These are phyloP conservation scores for Leuciscus idus DNA, from an alignment of 2,113 vertebrate genomes.

Conservation along the genomic window DNA sequence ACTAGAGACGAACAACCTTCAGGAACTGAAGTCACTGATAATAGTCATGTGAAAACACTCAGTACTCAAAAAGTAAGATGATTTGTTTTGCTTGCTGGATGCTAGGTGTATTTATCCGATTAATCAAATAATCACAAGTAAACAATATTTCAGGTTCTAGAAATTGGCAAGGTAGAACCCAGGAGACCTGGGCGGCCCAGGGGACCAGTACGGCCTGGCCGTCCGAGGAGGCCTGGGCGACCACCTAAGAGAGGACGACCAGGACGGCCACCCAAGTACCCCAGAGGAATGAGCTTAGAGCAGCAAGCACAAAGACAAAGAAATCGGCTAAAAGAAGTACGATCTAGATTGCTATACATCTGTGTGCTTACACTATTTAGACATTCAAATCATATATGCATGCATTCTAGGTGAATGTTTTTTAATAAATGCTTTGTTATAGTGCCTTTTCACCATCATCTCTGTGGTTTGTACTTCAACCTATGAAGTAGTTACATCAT, in stretches of 20 bases:
- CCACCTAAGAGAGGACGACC: slow-evolving; percentile 70
- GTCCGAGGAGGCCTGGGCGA: slow-evolving; percentile 66
- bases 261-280: slow-evolving; percentile 69
- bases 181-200: slow-evolving; percentile 62
- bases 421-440: too few species aligned
- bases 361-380: background rate
- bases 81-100: background rate
- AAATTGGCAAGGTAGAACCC: slow-evolving; percentile 37
- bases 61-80: slow-evolving; percentile 47
- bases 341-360: background rate
- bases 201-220: slow-evolving; percentile 72
- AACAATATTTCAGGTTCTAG: slow-evolving; percentile 49
- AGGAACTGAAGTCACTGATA: slow-evolving; percentile 17
- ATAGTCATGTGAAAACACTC: slow-evolving; percentile 33
- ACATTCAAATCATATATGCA: background rate
- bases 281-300: slow-evolving; percentile 66
- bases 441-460: background rate
- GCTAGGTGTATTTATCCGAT: background rate
- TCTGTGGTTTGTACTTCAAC: background rate
- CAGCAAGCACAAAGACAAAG: slow-evolving; percentile 75
- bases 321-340: slow-evolving; percentile 84
- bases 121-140: background rate
- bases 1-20: slow-evolving; percentile 22
- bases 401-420: background rate
- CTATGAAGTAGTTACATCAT: background rate